These are phyloP conservation scores for Sandelia bainsii DNA, from an alignment of 2,797 vertebrate genomes.

Conservation along the genomic window DNA sequence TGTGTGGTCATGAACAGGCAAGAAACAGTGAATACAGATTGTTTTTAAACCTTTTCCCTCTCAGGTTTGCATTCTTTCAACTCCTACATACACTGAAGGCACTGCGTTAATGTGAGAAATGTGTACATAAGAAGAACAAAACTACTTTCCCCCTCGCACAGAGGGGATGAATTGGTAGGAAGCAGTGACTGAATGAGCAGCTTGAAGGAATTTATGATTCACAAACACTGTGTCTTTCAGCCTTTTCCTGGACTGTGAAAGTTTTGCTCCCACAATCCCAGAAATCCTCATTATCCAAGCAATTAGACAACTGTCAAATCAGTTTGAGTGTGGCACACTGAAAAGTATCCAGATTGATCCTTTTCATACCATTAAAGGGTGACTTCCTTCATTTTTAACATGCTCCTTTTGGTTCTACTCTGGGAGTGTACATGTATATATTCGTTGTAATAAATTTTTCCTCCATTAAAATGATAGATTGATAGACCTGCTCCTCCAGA, in stretches of 20 bases:
- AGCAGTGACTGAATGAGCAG: slow-evolving; percentile 4
- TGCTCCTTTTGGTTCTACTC: too few relatives aligned
- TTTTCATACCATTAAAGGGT: neutral
- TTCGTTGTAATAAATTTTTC: too few relatives aligned
- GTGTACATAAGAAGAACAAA: slow-evolving; percentile 36
- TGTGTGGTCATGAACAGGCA: slow-evolving; percentile 30
- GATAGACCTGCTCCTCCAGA: too few relatives aligned
- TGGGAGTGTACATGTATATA: too few relatives aligned
- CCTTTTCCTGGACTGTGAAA: neutral
- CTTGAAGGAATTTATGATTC: slow-evolving; percentile 2
- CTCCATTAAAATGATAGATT: too few relatives aligned
- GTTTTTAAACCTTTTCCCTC: slow-evolving; percentile 26
- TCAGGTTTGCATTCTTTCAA: slow-evolving; percentile 33
- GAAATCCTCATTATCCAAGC: slow-evolving; percentile 5
- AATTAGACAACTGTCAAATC: neutral
- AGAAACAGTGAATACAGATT: slow-evolving; percentile 38
- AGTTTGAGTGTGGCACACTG: neutral
- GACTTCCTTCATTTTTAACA: too few relatives aligned
- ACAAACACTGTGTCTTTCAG: slow-evolving; percentile 24
- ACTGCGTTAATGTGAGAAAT: slow-evolving; percentile 63
- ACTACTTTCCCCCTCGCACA: neutral
- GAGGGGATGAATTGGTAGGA: neutral
- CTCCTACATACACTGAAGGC: slow-evolving; percentile 69
- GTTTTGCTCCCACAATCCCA: slow-evolving; percentile 12
- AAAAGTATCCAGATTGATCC: neutral